Conservation (phyloP, 2,797 vertebrate species). For the Rhyacichthys aspro region DNA sequence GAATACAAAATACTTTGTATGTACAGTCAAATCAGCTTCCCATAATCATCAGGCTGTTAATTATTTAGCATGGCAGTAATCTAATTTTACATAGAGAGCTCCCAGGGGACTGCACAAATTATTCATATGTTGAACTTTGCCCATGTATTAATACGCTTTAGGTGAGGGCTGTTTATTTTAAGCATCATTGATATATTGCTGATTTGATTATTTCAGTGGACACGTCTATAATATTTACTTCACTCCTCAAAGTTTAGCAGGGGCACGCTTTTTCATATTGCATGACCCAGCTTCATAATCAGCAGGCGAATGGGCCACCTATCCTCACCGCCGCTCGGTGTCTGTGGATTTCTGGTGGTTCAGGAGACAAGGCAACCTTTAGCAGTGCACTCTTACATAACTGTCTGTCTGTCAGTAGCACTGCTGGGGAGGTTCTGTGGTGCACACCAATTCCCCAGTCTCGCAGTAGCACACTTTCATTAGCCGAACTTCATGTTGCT, state of each 20-base stretch:
- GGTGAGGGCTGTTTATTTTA: slow-evolving; percentile 60
- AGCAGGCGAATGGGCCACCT: slow-evolving; percentile 55
- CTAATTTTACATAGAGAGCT: slow-evolving; percentile 65
- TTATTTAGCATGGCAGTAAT: slow-evolving; percentile 68
- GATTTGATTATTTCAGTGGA: slow-evolving; percentile 40
- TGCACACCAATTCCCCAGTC: slow-evolving; percentile 38
- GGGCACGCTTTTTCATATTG: slow-evolving; percentile 54
- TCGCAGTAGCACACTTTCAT: slow-evolving; percentile 45
- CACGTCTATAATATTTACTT: slow-evolving; percentile 30
- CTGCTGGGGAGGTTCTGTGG: slow-evolving; percentile 42
- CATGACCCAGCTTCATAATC: slow-evolving; percentile 58
- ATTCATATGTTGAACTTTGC: slow-evolving; percentile 67
- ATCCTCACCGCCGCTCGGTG: slow-evolving; percentile 34
- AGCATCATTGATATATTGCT: slow-evolving; percentile 44
- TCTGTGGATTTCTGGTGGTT: slow-evolving; percentile 64
- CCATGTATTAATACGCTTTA: slow-evolving; percentile 69
- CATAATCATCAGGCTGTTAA: slow-evolving; percentile 58
- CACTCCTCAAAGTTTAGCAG: slow-evolving; percentile 25
- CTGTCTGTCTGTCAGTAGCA: slow-evolving; percentile 63
- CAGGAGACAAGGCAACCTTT: slow-evolving; percentile 71
- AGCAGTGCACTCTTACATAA: slow-evolving; percentile 67
- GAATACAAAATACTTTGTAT: slow-evolving; percentile 33
- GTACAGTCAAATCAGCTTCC: slow-evolving; percentile 51
- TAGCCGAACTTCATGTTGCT: slow-evolving; percentile 35
- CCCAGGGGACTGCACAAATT: slow-evolving; percentile 61